These are phyloP conservation scores for Microplitis deprimator DNA, from an alignment of 2,888 invertebrate genomes.

Conservation along the genomic window DNA sequence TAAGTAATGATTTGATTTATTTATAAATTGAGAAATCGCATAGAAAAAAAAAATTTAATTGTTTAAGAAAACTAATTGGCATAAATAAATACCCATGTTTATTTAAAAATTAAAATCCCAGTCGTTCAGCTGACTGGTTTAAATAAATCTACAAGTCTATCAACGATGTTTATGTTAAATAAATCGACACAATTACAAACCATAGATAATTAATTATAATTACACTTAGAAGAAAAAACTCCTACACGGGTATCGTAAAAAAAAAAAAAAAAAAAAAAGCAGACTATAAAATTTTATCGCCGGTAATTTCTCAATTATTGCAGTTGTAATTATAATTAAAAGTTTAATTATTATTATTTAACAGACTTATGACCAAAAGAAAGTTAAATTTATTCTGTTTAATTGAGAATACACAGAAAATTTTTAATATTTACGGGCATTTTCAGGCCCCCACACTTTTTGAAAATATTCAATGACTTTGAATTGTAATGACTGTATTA, in stretches of 20 bases:
- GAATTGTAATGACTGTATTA: too few relatives aligned
- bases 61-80: constrained; percentile 1
- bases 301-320: too few relatives aligned
- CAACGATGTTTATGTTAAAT: not conserved
- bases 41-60: constrained; percentile 14
- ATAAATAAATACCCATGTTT: not conserved
- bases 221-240: not conserved
- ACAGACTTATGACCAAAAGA: too few relatives aligned
- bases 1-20: not conserved
- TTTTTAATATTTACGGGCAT: too few relatives aligned
- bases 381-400: too few relatives aligned
- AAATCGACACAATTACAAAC: not conserved
- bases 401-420: too few relatives aligned
- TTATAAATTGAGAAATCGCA: not conserved
- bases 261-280: too few relatives aligned
- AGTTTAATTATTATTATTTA: too few relatives aligned
- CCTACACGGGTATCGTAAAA: not conserved
- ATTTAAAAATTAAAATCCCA: not conserved
- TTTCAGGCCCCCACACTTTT: too few relatives aligned
- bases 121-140: constrained; percentile 2
- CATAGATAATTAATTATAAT: not conserved
- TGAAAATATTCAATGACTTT: too few relatives aligned
- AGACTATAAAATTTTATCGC: too few relatives aligned
- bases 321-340: too few relatives aligned
- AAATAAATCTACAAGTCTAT: not conserved